Conservation (phyloP, 1,140 invertebrate species). For the Coptotermes formosanus region DNA sequence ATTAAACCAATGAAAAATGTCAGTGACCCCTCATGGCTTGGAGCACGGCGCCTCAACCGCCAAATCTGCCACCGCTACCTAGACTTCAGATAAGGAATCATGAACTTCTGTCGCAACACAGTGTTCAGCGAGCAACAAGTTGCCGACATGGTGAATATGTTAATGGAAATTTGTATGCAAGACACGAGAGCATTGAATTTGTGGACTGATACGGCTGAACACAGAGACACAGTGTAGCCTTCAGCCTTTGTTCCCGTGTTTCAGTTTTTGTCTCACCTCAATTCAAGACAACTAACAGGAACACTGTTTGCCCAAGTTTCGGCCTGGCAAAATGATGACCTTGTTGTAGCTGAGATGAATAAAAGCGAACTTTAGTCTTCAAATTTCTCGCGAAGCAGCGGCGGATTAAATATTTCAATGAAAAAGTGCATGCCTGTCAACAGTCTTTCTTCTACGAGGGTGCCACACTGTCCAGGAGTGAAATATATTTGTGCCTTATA, state of each 20-base stretch:
- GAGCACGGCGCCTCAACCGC: no score
- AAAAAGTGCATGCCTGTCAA: no score
- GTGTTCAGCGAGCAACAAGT: neutral
- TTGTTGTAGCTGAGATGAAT: neutral
- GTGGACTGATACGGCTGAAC: neutral
- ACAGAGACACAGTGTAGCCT: neutral
- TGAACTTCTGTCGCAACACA: neutral
- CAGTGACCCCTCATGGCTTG: no score
- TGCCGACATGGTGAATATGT: neutral
- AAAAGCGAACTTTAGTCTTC: no score
- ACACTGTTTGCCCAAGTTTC: neutral
- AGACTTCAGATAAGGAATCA: no score
- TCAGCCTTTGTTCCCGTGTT: neutral
- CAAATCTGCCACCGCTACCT: no score
- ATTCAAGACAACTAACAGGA: neutral
- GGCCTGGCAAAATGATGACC: neutral
- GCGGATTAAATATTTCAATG: no score
- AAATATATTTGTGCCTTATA: no score
- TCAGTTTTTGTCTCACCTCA: neutral
- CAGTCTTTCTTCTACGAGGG: no score
- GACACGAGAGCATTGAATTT: neutral
- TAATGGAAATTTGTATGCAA: neutral
- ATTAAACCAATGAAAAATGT: no score
- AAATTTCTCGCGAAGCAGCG: no score
- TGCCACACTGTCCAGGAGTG: no score